Evolutionary conservation across 2,113 vertebrate species (phyloP).

Genomic region (Rousettus leschenaultii): DNA sequence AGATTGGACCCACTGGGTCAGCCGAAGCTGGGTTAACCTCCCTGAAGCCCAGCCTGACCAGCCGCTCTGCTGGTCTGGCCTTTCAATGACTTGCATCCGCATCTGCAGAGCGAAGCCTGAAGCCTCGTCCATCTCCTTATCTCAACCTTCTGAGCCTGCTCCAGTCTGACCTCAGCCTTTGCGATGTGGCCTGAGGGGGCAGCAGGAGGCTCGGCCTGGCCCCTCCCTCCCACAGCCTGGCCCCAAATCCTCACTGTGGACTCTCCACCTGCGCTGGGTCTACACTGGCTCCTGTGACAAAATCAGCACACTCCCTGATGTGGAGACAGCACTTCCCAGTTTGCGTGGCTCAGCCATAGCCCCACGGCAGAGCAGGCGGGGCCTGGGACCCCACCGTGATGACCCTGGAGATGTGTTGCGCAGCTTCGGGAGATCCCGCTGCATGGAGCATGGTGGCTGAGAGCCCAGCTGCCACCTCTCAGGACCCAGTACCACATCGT

Average conservation of each 20-base stretch:
- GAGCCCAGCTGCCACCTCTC: not conserved
- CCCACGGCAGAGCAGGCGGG: fast-evolving
- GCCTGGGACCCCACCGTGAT: fast-evolving
- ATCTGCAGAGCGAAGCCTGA: not conserved
- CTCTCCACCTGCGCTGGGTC: not conserved
- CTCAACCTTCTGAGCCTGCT: not conserved
- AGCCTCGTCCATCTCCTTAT: not conserved
- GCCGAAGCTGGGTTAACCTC: not conserved
- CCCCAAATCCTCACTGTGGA: not conserved
- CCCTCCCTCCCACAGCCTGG: not conserved
- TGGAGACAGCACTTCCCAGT: not conserved
- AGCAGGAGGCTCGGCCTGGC: fast-evolving
- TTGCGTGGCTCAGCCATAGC: fast-evolving
- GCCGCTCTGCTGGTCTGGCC: not conserved
- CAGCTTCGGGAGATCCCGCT: not conserved
- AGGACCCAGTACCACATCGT: fast-evolving
- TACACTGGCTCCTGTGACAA: not conserved
- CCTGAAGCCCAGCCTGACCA: not conserved
- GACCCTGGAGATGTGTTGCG: fast-evolving
- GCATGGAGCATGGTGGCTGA: fast-evolving
- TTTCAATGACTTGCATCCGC: not conserved
- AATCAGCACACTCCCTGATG: fast-evolving
- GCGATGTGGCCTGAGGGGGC: not conserved
- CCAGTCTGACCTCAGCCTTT: not conserved
- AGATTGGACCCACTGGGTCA: fast-evolving